phyloP scores from a whole-genome alignment of 2,888 invertebrate genomes.

The Dasysyrphus albostriatus region DNA sequence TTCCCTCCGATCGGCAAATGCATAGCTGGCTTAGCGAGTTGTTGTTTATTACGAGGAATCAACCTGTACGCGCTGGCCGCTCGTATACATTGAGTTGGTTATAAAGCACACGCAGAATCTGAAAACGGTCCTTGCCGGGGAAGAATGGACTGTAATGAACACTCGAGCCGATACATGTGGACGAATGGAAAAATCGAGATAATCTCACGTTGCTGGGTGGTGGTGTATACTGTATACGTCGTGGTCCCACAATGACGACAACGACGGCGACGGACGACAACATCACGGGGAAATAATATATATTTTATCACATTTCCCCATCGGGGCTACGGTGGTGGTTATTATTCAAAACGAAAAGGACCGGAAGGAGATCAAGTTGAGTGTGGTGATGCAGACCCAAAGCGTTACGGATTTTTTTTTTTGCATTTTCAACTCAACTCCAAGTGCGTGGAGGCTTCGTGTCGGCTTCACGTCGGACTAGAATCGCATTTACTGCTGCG shows the following conservation, averaged over 20 bases:
- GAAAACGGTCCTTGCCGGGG: conserved; percentile 46
- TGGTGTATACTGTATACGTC: conserved; percentile 10
- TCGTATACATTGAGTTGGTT: conserved; percentile 43
- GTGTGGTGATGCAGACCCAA: conserved; percentile 3
- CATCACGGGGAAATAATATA: conserved; percentile 40
- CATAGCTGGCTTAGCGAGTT: conserved; percentile 30
- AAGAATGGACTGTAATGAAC: conserved; percentile 49
- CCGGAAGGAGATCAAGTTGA: conserved; percentile 74
- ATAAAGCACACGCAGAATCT: conserved; percentile 73
- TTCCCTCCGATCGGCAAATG: conserved; percentile 29
- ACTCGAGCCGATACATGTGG: conserved; percentile 35
- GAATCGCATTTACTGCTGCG: conserved; percentile 62
- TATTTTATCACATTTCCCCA: conserved; percentile 75
- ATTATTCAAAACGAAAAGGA: conserved; percentile 74
- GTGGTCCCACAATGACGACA: conserved; percentile 10
- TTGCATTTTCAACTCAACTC: background rate
- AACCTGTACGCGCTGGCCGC: conserved; percentile 55
- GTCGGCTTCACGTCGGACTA: conserved; percentile 13
- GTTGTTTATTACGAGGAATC: conserved; percentile 72
- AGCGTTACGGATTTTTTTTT: background rate
- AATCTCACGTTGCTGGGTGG: conserved; percentile 57
- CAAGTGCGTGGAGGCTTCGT: conserved; percentile 59
- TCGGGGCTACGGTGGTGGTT: conserved; percentile 73
- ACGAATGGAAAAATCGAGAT: conserved; percentile 55
- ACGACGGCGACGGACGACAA: conserved; percentile 8